A percentile compares a stretch with the other conserved stretches of the same genome.
phyloP scores from a whole-genome alignment of 2,113 vertebrate species.

The human (Homo sapiens) region DNA sequence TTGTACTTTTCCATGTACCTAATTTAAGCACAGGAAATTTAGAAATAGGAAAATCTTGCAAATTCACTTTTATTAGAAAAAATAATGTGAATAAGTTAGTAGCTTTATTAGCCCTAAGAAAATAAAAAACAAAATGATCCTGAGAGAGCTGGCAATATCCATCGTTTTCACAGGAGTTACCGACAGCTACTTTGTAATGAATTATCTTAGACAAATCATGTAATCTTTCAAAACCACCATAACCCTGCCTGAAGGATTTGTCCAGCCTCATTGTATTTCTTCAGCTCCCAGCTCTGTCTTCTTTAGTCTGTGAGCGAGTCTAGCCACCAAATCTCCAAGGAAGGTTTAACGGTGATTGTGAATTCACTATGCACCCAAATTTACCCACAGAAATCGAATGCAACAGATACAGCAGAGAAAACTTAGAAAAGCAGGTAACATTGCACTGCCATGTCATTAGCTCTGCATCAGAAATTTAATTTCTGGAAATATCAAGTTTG shows the following conservation, averaged over 20 bases:
- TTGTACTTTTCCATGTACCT: not conserved
- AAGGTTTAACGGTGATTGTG: not conserved
- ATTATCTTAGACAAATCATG: not conserved
- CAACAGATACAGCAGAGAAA: not conserved
- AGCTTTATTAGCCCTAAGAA: not conserved
- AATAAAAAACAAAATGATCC: not conserved
- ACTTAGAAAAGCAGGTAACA: not conserved
- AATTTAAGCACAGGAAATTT: not conserved
- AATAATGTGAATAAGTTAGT: not conserved
- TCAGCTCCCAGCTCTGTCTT: not conserved
- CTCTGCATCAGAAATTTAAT: not conserved
- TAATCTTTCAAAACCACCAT: not conserved
- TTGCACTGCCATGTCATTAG: rapidly evolving
- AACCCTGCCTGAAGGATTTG: not conserved
- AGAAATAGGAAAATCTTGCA: not conserved
- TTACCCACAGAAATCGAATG: not conserved
- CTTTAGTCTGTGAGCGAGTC: not conserved
- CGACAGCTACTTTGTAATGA: not conserved
- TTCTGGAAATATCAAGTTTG: not conserved
- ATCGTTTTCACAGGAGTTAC: not conserved
- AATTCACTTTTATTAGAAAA: not conserved
- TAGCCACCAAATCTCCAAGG: not conserved
- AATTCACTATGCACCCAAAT: not conserved
- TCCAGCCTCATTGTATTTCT: not conserved
- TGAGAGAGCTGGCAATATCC: not conserved